phyloP scores from a whole-genome alignment of 2,113 vertebrate genomes.

The Podocnemis expansa region DNA sequence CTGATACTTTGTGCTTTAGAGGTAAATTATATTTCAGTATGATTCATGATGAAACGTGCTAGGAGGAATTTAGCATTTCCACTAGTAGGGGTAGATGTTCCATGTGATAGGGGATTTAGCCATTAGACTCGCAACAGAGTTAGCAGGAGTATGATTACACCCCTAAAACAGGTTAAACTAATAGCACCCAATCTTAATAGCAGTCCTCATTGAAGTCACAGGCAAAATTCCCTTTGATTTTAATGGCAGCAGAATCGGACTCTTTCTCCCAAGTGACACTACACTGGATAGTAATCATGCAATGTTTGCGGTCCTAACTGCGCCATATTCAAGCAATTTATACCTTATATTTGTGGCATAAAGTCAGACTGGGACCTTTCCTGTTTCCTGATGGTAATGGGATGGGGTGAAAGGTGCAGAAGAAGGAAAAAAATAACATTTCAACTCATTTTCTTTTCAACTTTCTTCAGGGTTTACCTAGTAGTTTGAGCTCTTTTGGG shows the following conservation, averaged over 20 bases:
- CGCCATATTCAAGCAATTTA: background rate
- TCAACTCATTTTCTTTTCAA: background rate
- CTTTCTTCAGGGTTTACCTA: background rate
- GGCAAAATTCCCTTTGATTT: background rate
- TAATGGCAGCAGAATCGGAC: background rate
- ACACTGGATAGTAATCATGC: background rate
- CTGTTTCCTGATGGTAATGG: background rate
- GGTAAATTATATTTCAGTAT: conserved; percentile 1
- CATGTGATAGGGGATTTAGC: background rate
- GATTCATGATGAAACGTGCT: background rate
- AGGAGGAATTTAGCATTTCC: background rate
- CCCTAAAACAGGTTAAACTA: background rate
- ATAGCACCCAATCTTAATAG: background rate
- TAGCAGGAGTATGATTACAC: background rate
- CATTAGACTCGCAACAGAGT: background rate
- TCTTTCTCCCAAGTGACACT: background rate
- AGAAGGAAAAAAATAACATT: background rate
- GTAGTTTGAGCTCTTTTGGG: background rate
- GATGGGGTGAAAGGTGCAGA: background rate
- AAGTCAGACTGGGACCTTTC: background rate
- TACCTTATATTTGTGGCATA: background rate
- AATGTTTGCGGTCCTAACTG: background rate
- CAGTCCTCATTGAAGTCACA: background rate
- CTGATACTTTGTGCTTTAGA: background rate
- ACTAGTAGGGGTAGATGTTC: background rate